phyloP scores from a whole-genome alignment of 2,113 vertebrate species.

The Xiphophorus couchianus region DNA sequence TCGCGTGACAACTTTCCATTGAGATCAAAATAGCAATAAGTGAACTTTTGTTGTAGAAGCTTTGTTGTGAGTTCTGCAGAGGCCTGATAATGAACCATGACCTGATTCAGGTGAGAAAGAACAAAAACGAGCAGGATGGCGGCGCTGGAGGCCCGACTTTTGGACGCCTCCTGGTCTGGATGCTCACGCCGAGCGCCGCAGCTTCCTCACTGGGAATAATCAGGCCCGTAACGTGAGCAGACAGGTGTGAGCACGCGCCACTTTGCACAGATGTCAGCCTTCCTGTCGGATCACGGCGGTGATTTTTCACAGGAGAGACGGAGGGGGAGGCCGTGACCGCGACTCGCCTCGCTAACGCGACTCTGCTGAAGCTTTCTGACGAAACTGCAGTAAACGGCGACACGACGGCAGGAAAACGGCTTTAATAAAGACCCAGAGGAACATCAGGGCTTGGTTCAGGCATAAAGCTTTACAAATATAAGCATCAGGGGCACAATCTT shows the following conservation, averaged over 20 bases:
- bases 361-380: slow-evolving; percentile 4
- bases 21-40: slow-evolving; percentile 35
- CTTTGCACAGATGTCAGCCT: slow-evolving; percentile 71
- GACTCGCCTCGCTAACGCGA: slow-evolving; percentile 33
- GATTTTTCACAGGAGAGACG: slow-evolving; percentile 49
- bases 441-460: too few species aligned
- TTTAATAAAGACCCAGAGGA: too few species aligned
- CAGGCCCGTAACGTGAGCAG: slow-evolving; percentile 55
- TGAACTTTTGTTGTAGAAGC: slow-evolving; percentile 35
- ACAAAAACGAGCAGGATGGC: too few species aligned
- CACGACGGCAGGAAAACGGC: too few species aligned
- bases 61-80: background rate
- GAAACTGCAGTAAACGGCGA: background rate
- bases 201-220: slow-evolving; percentile 59
- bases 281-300: slow-evolving; percentile 48
- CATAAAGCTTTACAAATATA: background rate
- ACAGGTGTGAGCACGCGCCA: slow-evolving; percentile 65
- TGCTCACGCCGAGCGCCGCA: slow-evolving; percentile 28
- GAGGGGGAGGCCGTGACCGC: slow-evolving; percentile 35
- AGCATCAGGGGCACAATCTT: background rate
- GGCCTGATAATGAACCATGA: too few species aligned
- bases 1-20: background rate
- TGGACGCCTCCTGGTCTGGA: background rate
- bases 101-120: too few species aligned
- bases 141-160: too few species aligned